Percentiles rank a stretch among this genome's conserved stretches.
Evolutionary conservation across 2,888 invertebrate species (phyloP).

Genomic region (Hypolimnas misippus): DNA sequence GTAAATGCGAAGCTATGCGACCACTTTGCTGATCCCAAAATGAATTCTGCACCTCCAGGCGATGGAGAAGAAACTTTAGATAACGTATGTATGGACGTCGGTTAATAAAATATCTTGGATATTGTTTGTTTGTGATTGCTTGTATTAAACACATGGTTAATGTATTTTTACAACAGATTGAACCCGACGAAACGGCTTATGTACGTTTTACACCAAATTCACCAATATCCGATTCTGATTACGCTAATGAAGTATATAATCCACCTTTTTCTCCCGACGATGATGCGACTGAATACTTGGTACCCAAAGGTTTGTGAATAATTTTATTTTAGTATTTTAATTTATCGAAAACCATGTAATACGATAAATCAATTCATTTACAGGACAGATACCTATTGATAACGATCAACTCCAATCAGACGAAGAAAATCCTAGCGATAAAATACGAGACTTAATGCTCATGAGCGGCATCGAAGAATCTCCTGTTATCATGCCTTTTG

Average conservation of each 20-base stretch:
- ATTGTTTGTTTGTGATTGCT: background rate
- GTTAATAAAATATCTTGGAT: background rate
- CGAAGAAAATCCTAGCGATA: slow-evolving; percentile 67
- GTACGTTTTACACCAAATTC: slow-evolving; percentile 90
- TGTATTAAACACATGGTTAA: background rate
- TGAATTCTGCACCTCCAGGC: slow-evolving; percentile 53
- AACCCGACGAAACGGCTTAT: slow-evolving; percentile 89
- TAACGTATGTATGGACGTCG: slow-evolving; percentile 50
- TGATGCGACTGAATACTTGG: slow-evolving; percentile 60
- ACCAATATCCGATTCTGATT: slow-evolving; percentile 86
- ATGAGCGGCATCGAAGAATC: slow-evolving; percentile 65
- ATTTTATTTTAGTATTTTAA: background rate
- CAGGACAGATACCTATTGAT: slow-evolving; percentile 34
- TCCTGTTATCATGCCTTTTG: slow-evolving; percentile 70
- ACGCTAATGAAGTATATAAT: slow-evolving; percentile 92
- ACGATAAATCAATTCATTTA: slow-evolving; percentile 11
- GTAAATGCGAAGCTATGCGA: slow-evolving; percentile 74
- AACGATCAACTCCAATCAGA: slow-evolving; percentile 49
- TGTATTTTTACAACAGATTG: slow-evolving; percentile 61
- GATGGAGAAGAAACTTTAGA: slow-evolving; percentile 53
- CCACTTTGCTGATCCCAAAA: slow-evolving; percentile 70
- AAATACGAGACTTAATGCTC: slow-evolving; percentile 69
- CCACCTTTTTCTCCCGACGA: slow-evolving; percentile 86
- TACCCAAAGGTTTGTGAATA: slow-evolving; percentile 57
- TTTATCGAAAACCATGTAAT: background rate